Conservation (phyloP, 2,888 invertebrate genomes). For the Cerastis rubricosa region DNA sequence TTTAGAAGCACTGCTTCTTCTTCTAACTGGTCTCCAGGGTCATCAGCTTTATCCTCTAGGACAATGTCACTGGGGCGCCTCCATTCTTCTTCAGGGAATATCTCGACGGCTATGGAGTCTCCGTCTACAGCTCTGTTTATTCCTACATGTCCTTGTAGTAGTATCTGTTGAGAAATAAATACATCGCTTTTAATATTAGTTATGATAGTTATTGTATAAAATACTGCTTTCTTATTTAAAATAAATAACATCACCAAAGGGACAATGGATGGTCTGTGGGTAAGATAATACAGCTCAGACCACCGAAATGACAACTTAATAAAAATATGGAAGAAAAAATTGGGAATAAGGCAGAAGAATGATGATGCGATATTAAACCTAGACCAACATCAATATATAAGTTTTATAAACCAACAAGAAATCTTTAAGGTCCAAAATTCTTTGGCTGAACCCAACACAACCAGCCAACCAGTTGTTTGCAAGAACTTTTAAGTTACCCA, state of each 20-base stretch:
- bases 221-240: not conserved
- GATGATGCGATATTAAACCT: not conserved
- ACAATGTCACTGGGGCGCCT: constrained; percentile 96
- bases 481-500: not conserved
- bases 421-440: not conserved
- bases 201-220: not conserved
- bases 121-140: constrained; percentile 98
- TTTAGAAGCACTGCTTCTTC: constrained; percentile 89
- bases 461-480: not conserved
- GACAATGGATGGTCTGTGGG: not conserved
- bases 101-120: constrained; percentile 97
- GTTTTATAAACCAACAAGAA: not conserved
- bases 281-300: not conserved
- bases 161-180: constrained; percentile 89
- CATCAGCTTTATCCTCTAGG: constrained; percentile 94
- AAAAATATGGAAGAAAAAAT: not conserved
- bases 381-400: not conserved
- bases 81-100: constrained; percentile 97
- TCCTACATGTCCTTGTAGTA: constrained; percentile 96
- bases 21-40: constrained; percentile 92
- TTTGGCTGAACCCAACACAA: not conserved
- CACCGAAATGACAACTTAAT: not conserved
- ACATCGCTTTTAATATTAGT: not conserved
- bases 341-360: not conserved
- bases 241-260: not conserved